Evolutionary conservation across 2,113 vertebrate genomes (phyloP).

Genomic region (Gracilinanus agilis): DNA sequence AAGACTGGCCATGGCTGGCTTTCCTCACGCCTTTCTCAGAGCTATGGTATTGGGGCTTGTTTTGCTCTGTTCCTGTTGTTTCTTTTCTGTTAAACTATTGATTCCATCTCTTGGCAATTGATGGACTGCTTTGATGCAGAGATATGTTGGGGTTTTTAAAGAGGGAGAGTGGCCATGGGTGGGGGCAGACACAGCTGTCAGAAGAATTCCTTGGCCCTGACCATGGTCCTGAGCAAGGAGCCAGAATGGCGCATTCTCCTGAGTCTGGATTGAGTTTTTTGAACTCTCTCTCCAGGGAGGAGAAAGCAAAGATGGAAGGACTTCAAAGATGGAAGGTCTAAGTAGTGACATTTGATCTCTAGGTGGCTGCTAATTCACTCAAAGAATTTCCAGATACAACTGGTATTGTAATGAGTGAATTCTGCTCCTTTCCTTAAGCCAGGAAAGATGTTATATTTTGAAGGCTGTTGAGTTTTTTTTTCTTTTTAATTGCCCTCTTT

Average conservation of each 20-base stretch:
- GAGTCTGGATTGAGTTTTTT: constrained; percentile 48
- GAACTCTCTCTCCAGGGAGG: constrained; percentile 57
- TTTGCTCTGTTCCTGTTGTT: constrained; percentile 53
- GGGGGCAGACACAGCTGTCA: constrained; percentile 75
- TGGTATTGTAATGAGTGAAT: constrained; percentile 1
- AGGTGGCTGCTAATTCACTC: constrained; percentile 58
- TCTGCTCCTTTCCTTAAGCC: constrained; percentile 11
- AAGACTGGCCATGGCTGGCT: not conserved
- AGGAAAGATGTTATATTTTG: not conserved
- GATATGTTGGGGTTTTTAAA: constrained; percentile 61
- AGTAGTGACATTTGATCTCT: constrained; percentile 69
- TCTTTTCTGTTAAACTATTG: constrained; percentile 68
- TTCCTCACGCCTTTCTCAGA: constrained; percentile 20
- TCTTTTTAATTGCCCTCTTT: not conserved
- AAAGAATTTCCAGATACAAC: constrained; percentile 52
- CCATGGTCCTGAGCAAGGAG: constrained; percentile 70
- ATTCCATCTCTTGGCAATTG: constrained; percentile 65
- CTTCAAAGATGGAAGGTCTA: constrained; percentile 77
- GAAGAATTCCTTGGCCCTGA: constrained; percentile 67
- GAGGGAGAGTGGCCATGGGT: constrained; percentile 40
- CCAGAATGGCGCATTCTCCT: constrained; percentile 15
- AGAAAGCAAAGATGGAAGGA: constrained; percentile 63
- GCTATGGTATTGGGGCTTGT: constrained; percentile 42
- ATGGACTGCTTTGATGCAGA: constrained; percentile 66
- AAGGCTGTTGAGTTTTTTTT: not conserved